A percentile compares a stretch with the other conserved stretches of the same genome.
These are phyloP conservation scores for Pedionomus torquatus DNA, from an alignment of 2,113 vertebrate species.

Conservation along the genomic window DNA sequence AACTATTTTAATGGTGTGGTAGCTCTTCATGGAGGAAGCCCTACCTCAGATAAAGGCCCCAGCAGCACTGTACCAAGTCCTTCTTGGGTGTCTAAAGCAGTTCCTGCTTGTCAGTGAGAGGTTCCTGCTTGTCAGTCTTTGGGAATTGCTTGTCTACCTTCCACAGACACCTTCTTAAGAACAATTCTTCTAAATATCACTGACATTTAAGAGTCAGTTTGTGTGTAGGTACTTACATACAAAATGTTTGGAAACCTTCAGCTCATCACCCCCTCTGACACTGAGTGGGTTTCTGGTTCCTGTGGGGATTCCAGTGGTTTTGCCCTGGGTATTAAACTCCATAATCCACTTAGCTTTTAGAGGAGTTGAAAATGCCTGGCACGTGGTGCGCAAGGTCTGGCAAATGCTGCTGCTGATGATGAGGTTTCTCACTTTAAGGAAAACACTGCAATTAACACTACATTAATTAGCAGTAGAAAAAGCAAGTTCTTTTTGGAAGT, in stretches of 20 bases:
- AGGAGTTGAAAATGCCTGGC: background rate
- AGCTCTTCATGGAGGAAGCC: background rate
- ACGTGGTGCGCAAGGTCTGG: background rate
- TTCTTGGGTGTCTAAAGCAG: background rate
- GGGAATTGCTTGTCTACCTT: background rate
- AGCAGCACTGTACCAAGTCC: background rate
- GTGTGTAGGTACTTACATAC: background rate
- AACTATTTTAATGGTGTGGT: background rate
- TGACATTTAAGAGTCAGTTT: background rate
- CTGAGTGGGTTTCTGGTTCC: background rate
- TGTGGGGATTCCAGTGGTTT: background rate
- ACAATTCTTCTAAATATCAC: background rate
- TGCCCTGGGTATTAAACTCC: background rate
- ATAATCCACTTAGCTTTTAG: background rate
- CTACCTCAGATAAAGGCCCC: background rate
- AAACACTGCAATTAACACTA: constrained; percentile 36
- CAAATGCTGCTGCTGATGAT: background rate
- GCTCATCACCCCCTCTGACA: background rate
- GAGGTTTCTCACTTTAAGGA: constrained; percentile 12
- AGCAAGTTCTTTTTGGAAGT: constrained; percentile 22
- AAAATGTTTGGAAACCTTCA: background rate
- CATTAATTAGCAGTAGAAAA: constrained; percentile 32
- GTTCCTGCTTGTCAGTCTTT: background rate
- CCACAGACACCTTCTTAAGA: background rate
- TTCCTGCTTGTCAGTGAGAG: background rate